Conservation (phyloP, 2,797 vertebrate genomes). For the Acipenser transmontanus region DNA sequence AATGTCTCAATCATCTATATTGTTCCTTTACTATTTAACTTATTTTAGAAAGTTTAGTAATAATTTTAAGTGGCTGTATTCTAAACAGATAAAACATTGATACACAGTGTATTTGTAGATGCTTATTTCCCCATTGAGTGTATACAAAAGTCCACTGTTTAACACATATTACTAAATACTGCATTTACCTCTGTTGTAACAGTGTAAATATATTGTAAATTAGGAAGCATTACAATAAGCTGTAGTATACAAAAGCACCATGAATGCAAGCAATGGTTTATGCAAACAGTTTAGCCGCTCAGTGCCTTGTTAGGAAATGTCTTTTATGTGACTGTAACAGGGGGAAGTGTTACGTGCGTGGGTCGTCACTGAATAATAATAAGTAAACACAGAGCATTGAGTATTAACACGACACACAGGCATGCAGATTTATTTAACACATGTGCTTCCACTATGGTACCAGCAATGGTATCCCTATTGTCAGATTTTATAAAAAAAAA, state of each 20-base stretch:
- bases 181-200: not conserved
- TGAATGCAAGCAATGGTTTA: not conserved
- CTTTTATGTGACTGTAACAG: not conserved
- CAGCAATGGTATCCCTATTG: too few species aligned
- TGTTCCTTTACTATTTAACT: slow-evolving; percentile 2
- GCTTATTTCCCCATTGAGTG: not conserved
- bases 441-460: too few species aligned
- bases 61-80: not conserved
- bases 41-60: not conserved
- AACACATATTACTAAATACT: not conserved
- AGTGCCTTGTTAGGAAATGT: not conserved
- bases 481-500: too few species aligned
- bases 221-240: not conserved
- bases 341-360: not conserved
- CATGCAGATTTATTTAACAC: too few species aligned
- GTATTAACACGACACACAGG: too few species aligned
- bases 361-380: too few species aligned
- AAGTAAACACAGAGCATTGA: too few species aligned
- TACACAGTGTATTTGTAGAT: not conserved
- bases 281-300: not conserved
- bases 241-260: not conserved
- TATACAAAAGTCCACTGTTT: not conserved
- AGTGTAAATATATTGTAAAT: slow-evolving; percentile 4
- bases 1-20: not conserved
- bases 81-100: not conserved